These are phyloP conservation scores for Apogon talboti DNA, from an alignment of 2,797 vertebrate species.

Conservation along the genomic window DNA sequence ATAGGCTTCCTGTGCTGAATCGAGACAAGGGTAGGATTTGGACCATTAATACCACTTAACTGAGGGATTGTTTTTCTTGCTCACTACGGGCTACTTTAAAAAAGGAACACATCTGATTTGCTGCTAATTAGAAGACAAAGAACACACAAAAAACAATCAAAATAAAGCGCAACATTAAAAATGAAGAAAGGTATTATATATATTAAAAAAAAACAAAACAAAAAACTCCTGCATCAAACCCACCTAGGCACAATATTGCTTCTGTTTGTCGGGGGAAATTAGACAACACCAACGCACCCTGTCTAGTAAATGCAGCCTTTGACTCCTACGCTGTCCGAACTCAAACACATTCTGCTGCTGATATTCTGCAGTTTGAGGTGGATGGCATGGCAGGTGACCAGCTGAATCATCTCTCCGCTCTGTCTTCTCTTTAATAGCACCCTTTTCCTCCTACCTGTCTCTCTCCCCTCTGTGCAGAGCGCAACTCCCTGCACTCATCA, in stretches of 20 bases:
- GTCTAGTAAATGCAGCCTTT: constrained; percentile 57
- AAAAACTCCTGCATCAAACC: constrained; percentile 34
- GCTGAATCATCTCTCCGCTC: constrained; percentile 72
- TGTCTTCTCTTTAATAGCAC: constrained; percentile 72
- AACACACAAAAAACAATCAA: not conserved
- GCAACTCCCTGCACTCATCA: constrained; percentile 77
- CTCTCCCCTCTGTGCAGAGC: constrained; percentile 55
- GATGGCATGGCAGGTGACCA: constrained; percentile 70
- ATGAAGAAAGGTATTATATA: constrained; percentile 9
- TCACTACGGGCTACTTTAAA: not conserved
- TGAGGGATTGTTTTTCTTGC: not conserved
- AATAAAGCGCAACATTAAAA: constrained; percentile 20
- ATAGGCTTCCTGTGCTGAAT: constrained; percentile 25
- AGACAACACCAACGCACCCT: constrained; percentile 49
- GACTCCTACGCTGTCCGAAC: constrained; percentile 60
- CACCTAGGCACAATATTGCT: constrained; percentile 30
- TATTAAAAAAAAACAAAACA: constrained; percentile 3
- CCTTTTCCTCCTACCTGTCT: constrained; percentile 71
- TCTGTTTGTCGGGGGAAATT: constrained; percentile 56
- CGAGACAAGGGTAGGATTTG: constrained; percentile 10
- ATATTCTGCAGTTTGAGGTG: constrained; percentile 58
- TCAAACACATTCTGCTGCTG: constrained; percentile 65
- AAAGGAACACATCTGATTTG: not conserved
- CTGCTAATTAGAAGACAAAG: constrained; percentile 4
- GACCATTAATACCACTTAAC: not conserved